Evolutionary conservation across 2,797 vertebrate species (phyloP), one percentile per base, ranked within the genome.

Genomic region (Melanotaenia parkinsoni): DNA sequence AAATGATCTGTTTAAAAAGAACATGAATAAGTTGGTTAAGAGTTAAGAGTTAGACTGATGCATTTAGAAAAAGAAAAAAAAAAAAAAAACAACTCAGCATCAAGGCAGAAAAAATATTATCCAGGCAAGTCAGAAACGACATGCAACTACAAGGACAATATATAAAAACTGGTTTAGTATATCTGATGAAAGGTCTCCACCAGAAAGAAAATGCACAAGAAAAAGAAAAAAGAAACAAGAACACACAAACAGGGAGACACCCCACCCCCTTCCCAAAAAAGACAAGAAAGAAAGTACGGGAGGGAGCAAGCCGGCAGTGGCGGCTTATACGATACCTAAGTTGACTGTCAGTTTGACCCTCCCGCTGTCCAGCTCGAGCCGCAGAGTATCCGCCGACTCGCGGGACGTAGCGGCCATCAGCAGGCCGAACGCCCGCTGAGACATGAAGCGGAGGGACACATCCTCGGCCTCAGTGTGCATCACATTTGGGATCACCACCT

Each of bases 391-490:
- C 0, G 97, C 96, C 0, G 98, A 99, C 64, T 99, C 96, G 18
- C 96, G 94, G 2, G 98, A 99, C 0, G 97, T 98, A 38, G 97
- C 97, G 10, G 98, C 98, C 93, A 98, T 96, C 79, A 99, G 85
- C 37, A 99, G 91, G 72, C 98, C 98, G 0, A 97, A 99, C 0
- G 98, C 98, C 0, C 97, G 94, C 87, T 98, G 98, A 30, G 98
- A 99, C 96, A 95, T 97, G 92, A 99, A 99, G 63, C 98, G 97
- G 53, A 99, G 96, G 16, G 98, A 98, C 58, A 98, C 97, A 0
- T 99, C 98, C 77, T 99, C 98, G 0, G 98, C 98, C 81, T 99
- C 98, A 0, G 97, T 99, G 86, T 99, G 98, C 93, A 98, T 96
- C 16, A 97, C 95, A 72, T 93, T 94, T 0, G 98, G 97, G 89